phyloP scores from a whole-genome alignment of 1,140 invertebrate genomes.

The Thrips palmi region DNA sequence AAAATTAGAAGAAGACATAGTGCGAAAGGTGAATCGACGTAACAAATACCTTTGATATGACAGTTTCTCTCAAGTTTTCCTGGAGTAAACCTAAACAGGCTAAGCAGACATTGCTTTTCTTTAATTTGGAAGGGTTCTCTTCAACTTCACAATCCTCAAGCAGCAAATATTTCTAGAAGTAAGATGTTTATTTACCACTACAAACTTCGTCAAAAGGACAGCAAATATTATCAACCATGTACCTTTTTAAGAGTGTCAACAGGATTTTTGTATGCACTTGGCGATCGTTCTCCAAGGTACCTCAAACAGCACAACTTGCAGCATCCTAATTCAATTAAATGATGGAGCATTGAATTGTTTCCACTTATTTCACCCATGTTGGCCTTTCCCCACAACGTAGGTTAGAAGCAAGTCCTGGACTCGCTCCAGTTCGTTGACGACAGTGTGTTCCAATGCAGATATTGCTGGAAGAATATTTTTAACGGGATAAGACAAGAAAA shows the following conservation, averaged over 20 bases:
- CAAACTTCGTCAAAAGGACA: too few relatives aligned
- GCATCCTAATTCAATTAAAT: constrained; percentile 10
- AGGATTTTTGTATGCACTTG: constrained; percentile 25
- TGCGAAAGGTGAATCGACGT: constrained; percentile 19
- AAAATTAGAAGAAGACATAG: constrained; percentile 24
- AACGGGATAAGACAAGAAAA: too few relatives aligned
- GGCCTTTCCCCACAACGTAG: too few relatives aligned
- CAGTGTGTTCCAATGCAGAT: too few relatives aligned
- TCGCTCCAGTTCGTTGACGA: too few relatives aligned
- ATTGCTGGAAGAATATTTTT: too few relatives aligned
- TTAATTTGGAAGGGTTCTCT: constrained; percentile 22
- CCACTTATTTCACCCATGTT: too few relatives aligned
- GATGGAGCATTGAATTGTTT: too few relatives aligned
- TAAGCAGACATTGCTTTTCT: constrained; percentile 28
- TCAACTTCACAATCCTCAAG: too few relatives aligned
- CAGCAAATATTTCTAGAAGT: constrained; percentile 2
- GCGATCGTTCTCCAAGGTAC: constrained; percentile 24
- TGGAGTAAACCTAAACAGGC: constrained; percentile 44
- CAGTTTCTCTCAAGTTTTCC: constrained; percentile 23
- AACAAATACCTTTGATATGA: constrained; percentile 28
- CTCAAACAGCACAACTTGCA: constrained; percentile 33
- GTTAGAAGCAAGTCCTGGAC: too few relatives aligned
- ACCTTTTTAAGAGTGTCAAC: constrained; percentile 22
- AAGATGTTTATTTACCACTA: constrained; percentile 8
- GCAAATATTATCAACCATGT: constrained; percentile 11